These are phyloP conservation scores for Albula glossodonta DNA, from an alignment of 2,113 vertebrate species.

Conservation along the genomic window DNA sequence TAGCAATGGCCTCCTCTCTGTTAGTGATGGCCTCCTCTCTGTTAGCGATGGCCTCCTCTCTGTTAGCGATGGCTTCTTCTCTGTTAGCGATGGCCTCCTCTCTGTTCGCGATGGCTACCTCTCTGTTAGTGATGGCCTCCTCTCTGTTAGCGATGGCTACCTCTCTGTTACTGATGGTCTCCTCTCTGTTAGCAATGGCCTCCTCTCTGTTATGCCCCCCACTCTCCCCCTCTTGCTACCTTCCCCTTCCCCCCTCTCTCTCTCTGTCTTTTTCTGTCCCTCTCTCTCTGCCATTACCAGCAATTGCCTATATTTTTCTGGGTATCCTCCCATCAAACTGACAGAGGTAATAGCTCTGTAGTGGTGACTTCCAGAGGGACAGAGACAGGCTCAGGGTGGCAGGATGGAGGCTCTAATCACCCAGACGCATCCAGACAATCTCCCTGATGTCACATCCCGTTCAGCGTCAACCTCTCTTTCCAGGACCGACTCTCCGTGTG, in stretches of 20 bases:
- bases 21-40: too few relatives aligned
- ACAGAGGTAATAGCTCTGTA: constrained; percentile 30
- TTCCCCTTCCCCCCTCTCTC: neutral
- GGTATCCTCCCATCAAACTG: constrained; percentile 9
- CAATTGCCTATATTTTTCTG: constrained; percentile 31
- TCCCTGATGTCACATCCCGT: neutral
- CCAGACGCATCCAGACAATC: neutral
- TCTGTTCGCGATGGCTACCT: too few relatives aligned
- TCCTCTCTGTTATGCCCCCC: too few relatives aligned
- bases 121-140: too few relatives aligned
- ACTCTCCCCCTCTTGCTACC: neutral
- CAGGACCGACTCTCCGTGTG: neutral
- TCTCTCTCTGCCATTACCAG: constrained; percentile 28
- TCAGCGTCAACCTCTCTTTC: neutral
- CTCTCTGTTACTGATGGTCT: too few relatives aligned
- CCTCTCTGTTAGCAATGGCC: too few relatives aligned
- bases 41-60: too few relatives aligned
- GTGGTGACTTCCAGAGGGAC: neutral
- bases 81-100: too few relatives aligned
- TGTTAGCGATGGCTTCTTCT: too few relatives aligned
- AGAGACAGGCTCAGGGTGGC: neutral
- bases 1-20: too few relatives aligned
- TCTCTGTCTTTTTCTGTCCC: constrained; percentile 4
- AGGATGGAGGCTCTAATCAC: neutral
- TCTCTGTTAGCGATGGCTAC: too few relatives aligned